phyloP scores from a whole-genome alignment of 2,113 vertebrate genomes.

The Poeciliopsis retropinna region DNA sequence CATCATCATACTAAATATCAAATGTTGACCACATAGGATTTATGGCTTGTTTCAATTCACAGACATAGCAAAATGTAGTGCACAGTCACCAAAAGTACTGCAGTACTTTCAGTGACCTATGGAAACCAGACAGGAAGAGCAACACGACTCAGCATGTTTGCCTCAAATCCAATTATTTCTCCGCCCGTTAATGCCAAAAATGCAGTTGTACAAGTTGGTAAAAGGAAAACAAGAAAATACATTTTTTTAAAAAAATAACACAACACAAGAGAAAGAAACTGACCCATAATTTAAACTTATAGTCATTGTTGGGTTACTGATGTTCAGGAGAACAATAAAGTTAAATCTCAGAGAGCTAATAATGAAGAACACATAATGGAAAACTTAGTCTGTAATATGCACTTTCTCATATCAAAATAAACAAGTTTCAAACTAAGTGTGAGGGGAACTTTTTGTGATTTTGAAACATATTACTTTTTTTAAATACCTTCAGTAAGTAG shows the following conservation, averaged over 20 bases:
- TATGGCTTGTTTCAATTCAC: slow-evolving; percentile 13
- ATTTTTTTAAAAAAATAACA: slow-evolving; percentile 25
- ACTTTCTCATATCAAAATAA: no score
- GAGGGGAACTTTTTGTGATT: no score
- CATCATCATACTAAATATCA: background rate
- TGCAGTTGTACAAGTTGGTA: slow-evolving; percentile 80
- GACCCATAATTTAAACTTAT: no score
- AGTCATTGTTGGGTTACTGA: no score
- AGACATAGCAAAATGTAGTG: slow-evolving; percentile 67
- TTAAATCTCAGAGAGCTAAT: no score
- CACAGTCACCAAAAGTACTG: slow-evolving; percentile 71
- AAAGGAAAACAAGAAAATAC: slow-evolving; percentile 47
- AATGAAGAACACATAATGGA: no score
- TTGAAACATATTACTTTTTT: no score
- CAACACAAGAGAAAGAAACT: background rate
- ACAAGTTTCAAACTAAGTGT: no score
- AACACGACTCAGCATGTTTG: slow-evolving; percentile 88
- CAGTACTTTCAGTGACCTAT: no score
- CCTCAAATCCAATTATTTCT: slow-evolving; percentile 88
- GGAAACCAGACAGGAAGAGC: slow-evolving; percentile 79
- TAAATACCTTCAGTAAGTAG: no score
- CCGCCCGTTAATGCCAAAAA: slow-evolving; percentile 86
- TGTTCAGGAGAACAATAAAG: no score
- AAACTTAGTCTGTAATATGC: no score
- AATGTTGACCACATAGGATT: background rate